Base-by-base conservation (phyloP, 2,113 vertebrate species). In the Ia io region DNA sequence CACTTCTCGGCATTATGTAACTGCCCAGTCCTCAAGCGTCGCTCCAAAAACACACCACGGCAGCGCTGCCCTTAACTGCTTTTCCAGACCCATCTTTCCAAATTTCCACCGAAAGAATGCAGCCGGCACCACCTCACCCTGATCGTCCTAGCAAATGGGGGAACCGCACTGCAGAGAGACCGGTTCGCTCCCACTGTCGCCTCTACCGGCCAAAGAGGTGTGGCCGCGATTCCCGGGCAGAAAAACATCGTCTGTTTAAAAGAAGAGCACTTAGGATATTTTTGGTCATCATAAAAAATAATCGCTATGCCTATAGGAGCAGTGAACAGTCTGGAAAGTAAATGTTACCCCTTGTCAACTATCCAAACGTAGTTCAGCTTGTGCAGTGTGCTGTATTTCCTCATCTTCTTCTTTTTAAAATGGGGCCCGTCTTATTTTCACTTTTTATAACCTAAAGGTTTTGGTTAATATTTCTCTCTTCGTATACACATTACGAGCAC, bases 51-150 rank as follows among this genome's bases (percentile, higher is more conserved):
- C 70, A 74, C 47, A 17, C 53, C 28, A 63, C 0, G 13, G 84
- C 47, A 49, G 70, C 49, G 35, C 84, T 63, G 76, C 35, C 84
- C 76, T 84, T 96, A 96, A 92, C 49, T 74, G 63, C 56, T 95
- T 97, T 94, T 92, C 94, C 95, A 96, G 96, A 90, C 6, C 10
- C 51, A 49, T 9, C 70, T 95, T 91, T 93, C 51, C 63, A 90
- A 47, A 79, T 90, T 84, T 92, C 87, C 84, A 90, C 35, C 23
- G 14, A 40, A 69, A 59, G 88, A 87, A 95, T 44, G 88, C 22
- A 42, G 80, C 11, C 0, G 1, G 88, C 42, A 86, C 49, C 47
- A 59, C 22, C 51, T 71, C 59, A 17, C 2, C 67, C 71, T 25
- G 44, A 83, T 25, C 1, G 10, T 42, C 83, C 53, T 30, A 40